Evolutionary conservation across 2,113 vertebrate species (phyloP).

Genomic region (Lepus europaeus): DNA sequence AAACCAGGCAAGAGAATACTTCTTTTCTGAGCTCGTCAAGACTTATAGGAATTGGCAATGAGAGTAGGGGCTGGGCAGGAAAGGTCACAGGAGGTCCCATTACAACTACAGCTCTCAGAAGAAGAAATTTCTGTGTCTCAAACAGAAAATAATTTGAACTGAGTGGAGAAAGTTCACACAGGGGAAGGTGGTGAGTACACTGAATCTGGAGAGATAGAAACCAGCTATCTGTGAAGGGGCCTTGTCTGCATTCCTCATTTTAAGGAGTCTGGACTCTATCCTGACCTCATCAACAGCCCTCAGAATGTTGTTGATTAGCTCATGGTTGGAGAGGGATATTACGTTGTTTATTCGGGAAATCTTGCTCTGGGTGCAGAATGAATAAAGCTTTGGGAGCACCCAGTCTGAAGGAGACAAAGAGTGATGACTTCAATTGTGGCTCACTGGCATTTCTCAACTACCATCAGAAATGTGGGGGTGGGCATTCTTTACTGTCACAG

Average conservation of each 20-base stretch:
- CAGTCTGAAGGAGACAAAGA: background rate
- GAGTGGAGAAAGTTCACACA: background rate
- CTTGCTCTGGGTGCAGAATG: background rate
- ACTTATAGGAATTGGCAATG: background rate
- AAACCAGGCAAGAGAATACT: background rate
- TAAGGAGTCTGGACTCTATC: background rate
- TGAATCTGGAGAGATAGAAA: background rate
- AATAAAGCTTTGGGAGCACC: background rate
- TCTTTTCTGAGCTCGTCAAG: background rate
- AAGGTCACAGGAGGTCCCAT: accelerated
- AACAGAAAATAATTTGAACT: background rate
- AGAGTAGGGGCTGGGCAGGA: background rate
- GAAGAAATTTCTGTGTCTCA: background rate
- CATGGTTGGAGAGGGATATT: background rate
- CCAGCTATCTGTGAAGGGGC: too few species aligned
- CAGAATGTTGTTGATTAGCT: background rate
- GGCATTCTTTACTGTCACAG: background rate
- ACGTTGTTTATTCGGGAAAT: background rate
- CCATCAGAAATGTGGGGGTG: background rate
- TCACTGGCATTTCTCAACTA: background rate
- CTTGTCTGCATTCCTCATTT: accelerated
- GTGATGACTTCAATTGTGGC: background rate
- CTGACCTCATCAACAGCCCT: background rate
- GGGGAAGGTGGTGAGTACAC: too few species aligned
- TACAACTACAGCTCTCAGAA: background rate